Conservation (phyloP, 2,113 vertebrate genomes). For the Pontoporia blainvillei region DNA sequence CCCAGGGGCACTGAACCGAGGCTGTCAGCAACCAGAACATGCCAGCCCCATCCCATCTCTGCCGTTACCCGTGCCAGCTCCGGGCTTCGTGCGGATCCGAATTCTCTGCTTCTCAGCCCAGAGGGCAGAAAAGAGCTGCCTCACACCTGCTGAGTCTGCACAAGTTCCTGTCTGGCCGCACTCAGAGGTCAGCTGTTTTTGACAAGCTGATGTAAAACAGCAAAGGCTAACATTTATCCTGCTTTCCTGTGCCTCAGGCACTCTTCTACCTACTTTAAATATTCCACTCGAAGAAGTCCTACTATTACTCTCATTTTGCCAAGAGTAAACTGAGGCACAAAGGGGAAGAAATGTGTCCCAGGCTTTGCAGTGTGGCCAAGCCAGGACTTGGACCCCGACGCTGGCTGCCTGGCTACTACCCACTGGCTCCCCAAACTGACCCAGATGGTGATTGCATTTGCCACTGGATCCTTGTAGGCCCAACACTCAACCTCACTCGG, state of each 20-base stretch:
- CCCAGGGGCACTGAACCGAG: no score
- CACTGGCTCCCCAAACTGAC: not conserved
- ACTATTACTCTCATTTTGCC: not conserved
- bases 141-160: not conserved
- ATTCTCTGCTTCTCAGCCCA: not conserved
- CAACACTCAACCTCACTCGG: not conserved
- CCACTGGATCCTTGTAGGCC: not conserved
- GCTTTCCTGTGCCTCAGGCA: not conserved
- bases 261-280: no score
- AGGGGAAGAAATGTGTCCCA: not conserved
- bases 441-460: no score
- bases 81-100: not conserved
- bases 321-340: not conserved
- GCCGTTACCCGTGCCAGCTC: not conserved
- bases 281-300: not conserved
- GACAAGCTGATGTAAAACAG: not conserved
- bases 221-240: not conserved
- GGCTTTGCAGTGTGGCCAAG: not conserved
- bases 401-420: not conserved
- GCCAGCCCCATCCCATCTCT: not conserved
- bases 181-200: not conserved
- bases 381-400: accelerated
- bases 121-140: no score
- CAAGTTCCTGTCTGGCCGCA: accelerated
- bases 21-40: not conserved